Percentiles rank a stretch among this genome's conserved stretches.
These are phyloP conservation scores for Patella pellucida DNA, from an alignment of 2,888 invertebrate genomes.

Conservation along the genomic window DNA sequence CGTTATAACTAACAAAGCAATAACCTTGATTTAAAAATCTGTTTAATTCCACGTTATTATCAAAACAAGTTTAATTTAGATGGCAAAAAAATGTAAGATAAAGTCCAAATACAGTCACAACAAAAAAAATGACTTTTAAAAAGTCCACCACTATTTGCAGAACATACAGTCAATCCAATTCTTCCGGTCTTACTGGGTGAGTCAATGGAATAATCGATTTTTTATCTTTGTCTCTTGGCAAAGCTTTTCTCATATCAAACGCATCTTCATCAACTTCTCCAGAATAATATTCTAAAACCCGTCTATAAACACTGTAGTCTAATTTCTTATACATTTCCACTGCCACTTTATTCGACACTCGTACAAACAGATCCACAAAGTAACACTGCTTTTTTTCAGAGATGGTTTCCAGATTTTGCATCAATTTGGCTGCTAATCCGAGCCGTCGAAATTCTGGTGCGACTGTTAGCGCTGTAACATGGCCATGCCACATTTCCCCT, in stretches of 20 bases:
- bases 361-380: constrained; percentile 98
- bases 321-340: constrained; percentile 97
- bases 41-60: too few species aligned
- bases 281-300: constrained; percentile 97
- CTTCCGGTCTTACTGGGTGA: constrained; percentile 95
- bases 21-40: too few species aligned
- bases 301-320: constrained; percentile 96
- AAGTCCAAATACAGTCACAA: too few species aligned
- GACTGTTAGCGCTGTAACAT: constrained; percentile 97
- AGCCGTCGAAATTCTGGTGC: constrained; percentile 93
- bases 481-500: constrained; percentile 98
- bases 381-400: constrained; percentile 96
- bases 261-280: constrained; percentile 95
- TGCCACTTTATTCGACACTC: constrained; percentile 96
- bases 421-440: constrained; percentile 91
- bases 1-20: too few species aligned
- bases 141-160: too few species aligned
- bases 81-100: too few species aligned
- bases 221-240: constrained; percentile 90
- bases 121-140: too few species aligned
- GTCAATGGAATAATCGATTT: constrained; percentile 92
- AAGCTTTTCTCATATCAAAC: constrained; percentile 98
- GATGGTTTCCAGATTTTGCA: constrained; percentile 94
- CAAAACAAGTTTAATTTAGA: too few species aligned
- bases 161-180: constrained; percentile 79